Evolutionary conservation across 2,888 invertebrate species (phyloP), one percentile per base, ranked within the genome.

Genomic region (Junonia oenone): DNA sequence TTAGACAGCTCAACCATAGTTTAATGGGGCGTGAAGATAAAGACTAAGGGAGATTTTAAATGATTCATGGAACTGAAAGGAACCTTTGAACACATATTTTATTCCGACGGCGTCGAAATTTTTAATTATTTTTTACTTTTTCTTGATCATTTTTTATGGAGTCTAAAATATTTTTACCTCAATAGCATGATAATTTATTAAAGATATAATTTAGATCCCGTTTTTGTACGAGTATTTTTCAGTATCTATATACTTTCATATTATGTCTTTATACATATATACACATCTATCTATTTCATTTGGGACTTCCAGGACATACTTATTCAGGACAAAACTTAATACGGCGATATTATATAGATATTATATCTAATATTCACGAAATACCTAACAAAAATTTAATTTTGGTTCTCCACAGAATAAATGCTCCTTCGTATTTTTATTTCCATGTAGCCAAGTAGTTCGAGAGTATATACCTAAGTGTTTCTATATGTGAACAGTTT

Each of bases 21-120:
- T 77, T 76, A 85, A 86, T 86, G 83, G 81, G 76, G 76, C 75
- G 79, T 76, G 72, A 83, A 79, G 78, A 72, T 73, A 76, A 77
- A 75, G 74, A 82, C 81, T 74, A 71, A 74, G 71, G 73, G 76
- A 73, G 79, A 75, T 76, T 72, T 72, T 65, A 74, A 74, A 77
- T 65, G 63, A 68, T 65, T 65, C 58, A 65, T 63, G 59, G 57
- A 56, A 60, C 56, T 59, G 58, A 55, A 62, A 53, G 22, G 47
- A 53, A 56, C 35, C 45, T 55, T 47, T 56, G 43, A 49, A 51
- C 45, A 45, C 47, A 31, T 38, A 14, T 45, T 53, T 46, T 33
- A 46, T 46, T 46, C 46, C 46, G n/a, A n/a, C 46, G 17, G 17
- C 15, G 40, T n/a, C 14, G 29, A 56, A 52, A 43, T 37, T 57